Evolutionary conservation across 2,113 vertebrate genomes (phyloP).

Genomic region (Cisticola juncidis): DNA sequence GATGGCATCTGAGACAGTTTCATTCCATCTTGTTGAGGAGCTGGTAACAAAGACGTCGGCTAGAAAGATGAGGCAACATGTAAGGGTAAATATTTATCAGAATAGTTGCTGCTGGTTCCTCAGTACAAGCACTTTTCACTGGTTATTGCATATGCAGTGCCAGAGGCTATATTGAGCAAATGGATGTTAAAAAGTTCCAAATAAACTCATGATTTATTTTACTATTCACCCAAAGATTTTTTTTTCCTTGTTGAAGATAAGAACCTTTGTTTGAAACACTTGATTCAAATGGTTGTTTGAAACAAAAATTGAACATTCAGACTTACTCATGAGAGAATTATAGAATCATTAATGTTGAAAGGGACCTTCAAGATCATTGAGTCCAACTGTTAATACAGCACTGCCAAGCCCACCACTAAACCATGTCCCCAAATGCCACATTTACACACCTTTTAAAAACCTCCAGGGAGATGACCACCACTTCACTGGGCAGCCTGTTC

Average conservation of each 20-base stretch:
- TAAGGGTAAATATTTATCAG: neutral
- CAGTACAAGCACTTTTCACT: neutral
- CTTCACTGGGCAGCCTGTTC: neutral
- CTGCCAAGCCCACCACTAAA: neutral
- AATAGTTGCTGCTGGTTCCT: neutral
- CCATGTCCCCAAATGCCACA: fast-evolving
- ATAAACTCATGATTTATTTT: conserved; percentile 3
- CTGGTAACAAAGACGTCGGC: neutral
- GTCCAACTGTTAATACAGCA: neutral
- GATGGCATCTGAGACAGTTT: neutral
- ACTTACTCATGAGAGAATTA: neutral
- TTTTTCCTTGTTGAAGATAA: neutral
- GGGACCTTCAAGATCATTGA: neutral
- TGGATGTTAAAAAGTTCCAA: neutral
- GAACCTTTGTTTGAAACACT: neutral
- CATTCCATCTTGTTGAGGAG: neutral
- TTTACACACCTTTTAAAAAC: neutral
- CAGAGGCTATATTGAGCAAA: neutral
- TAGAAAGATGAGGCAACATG: neutral
- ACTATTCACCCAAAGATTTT: neutral
- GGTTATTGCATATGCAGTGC: neutral
- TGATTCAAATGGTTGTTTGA: neutral
- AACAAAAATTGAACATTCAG: neutral
- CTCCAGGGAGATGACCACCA: neutral
- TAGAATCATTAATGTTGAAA: neutral